Conservation (phyloP, 2,888 invertebrate species). For the Perizoma affinitatum region DNA sequence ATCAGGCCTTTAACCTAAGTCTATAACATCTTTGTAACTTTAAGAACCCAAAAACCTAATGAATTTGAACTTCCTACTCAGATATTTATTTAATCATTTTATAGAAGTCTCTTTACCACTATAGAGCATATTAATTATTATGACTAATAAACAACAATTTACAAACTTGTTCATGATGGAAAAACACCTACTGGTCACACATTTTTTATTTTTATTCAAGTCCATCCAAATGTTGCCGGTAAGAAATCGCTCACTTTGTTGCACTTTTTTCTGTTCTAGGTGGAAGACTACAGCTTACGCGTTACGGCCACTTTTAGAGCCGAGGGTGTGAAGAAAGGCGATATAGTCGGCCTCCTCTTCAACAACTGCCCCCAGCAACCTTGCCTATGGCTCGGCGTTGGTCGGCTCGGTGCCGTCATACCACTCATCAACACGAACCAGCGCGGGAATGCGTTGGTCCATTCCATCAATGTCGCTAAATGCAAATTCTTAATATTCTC, state of each 20-base stretch:
- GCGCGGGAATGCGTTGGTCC: constrained; percentile 91
- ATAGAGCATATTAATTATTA: too few species aligned
- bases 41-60: too few species aligned
- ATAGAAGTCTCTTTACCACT: too few species aligned
- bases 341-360: constrained; percentile 94
- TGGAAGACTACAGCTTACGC: constrained; percentile 93
- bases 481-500: constrained; percentile 94
- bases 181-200: too few species aligned
- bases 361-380: constrained; percentile 97
- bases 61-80: too few species aligned
- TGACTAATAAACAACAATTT: too few species aligned
- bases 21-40: neutral
- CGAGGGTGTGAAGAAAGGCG: constrained; percentile 93
- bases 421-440: constrained; percentile 98
- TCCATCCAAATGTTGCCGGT: too few species aligned
- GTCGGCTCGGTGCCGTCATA: constrained; percentile 92
- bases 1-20: neutral
- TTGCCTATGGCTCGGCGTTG: constrained; percentile 95
- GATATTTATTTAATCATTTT: too few species aligned
- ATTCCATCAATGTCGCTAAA: constrained; percentile 94
- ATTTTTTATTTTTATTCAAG: too few species aligned
- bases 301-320: constrained; percentile 91
- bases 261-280: constrained; percentile 72
- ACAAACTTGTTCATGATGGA: too few species aligned
- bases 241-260: too few species aligned